phyloP scores from a whole-genome alignment of 2,888 invertebrate genomes.

The Allygus modestus region DNA sequence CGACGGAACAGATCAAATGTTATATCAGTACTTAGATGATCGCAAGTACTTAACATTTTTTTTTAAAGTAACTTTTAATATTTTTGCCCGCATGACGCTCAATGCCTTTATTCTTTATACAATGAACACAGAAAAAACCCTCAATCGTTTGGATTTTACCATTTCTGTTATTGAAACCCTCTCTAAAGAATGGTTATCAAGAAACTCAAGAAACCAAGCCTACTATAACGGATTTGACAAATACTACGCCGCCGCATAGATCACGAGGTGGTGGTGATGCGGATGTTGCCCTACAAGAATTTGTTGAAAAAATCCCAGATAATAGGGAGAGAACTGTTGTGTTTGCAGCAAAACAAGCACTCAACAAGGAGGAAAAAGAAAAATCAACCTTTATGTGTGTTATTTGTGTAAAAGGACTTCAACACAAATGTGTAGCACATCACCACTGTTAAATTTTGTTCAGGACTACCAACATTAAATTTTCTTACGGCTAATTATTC shows the following conservation, averaged over 20 bases:
- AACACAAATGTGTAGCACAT: constrained; percentile 24
- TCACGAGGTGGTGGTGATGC: constrained; percentile 22
- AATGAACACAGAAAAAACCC: constrained; percentile 20
- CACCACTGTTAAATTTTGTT: constrained; percentile 41
- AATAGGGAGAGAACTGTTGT: constrained; percentile 50
- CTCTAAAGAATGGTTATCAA: constrained; percentile 39
- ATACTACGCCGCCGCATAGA: neutral
- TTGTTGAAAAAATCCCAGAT: constrained; percentile 38
- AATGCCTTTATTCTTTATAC: constrained; percentile 30
- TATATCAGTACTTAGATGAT: constrained; percentile 39
- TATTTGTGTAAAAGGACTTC: constrained; percentile 49
- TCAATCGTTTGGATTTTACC: constrained; percentile 18
- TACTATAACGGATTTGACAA: constrained; percentile 4
- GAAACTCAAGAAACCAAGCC: constrained; percentile 27
- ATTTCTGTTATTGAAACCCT: constrained; percentile 32
- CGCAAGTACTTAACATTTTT: neutral
- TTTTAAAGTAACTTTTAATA: constrained; percentile 51
- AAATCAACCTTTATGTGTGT: constrained; percentile 52
- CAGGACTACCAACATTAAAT: no score
- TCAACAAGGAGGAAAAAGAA: constrained; percentile 48
- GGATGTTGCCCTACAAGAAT: no score
- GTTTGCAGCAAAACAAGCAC: constrained; percentile 57
- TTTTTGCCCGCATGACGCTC: constrained; percentile 14
- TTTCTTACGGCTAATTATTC: no score
- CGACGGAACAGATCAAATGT: constrained; percentile 30